These are phyloP conservation scores for Palaemon carinicauda DNA, from an alignment of 1,140 invertebrate genomes.

Conservation along the genomic window DNA sequence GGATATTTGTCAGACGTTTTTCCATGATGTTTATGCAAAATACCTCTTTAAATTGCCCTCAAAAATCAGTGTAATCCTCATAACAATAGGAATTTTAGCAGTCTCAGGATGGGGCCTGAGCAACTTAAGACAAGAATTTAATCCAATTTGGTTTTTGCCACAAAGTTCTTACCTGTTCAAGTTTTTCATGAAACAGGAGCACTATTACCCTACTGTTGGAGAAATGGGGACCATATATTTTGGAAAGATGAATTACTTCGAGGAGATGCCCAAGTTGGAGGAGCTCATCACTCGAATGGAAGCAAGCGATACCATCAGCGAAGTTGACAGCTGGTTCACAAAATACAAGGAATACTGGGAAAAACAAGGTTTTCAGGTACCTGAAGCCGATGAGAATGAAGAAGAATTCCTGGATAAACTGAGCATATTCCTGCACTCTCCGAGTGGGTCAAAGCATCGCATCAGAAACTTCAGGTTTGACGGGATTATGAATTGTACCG, in stretches of 20 bases:
- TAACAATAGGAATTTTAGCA: conserved; percentile 62
- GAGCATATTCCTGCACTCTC: conserved; percentile 74
- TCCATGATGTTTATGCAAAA: conserved; percentile 67
- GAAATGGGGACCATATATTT: conserved; percentile 72
- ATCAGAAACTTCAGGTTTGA: conserved; percentile 73
- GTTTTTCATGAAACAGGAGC: conserved; percentile 55
- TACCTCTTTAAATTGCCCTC: conserved; percentile 65
- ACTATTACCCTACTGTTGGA: conserved; percentile 58
- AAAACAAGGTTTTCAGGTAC: conserved; percentile 14
- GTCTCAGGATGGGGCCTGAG: conserved; percentile 65
- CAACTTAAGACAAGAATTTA: conserved; percentile 69
- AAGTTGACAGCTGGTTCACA: conserved; percentile 65
- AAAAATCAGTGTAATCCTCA: conserved; percentile 65
- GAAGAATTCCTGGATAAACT: conserved; percentile 47
- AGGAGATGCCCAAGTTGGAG: conserved; percentile 71
- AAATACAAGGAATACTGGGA: conserved; percentile 61
- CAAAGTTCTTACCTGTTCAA: conserved; percentile 63
- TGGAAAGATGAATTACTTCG: conserved; percentile 73
- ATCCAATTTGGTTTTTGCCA: conserved; percentile 70
- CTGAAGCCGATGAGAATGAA: not conserved
- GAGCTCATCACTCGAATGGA: conserved; percentile 15
- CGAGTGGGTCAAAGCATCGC: conserved; percentile 74
- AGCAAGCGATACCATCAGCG: conserved; percentile 26
- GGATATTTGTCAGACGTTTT: conserved; percentile 66
- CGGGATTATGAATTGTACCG: conserved; percentile 71